These are phyloP conservation scores for Digitonthophagus gazella DNA, from an alignment of 2,888 invertebrate species.

Conservation along the genomic window DNA sequence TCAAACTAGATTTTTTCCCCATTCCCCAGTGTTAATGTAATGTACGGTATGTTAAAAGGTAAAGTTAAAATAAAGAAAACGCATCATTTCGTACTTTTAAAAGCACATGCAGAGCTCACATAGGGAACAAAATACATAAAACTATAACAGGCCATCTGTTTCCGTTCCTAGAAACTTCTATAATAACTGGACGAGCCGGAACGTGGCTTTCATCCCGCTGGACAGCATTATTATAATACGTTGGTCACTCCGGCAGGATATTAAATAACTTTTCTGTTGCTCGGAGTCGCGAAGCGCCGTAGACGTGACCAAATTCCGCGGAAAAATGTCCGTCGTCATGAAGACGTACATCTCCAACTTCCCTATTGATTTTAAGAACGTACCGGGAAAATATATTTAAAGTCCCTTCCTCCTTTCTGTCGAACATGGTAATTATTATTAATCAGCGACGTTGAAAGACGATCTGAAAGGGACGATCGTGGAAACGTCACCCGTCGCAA, in stretches of 20 bases:
- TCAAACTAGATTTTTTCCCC: no score
- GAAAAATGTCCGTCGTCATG: not conserved
- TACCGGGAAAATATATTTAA: no score
- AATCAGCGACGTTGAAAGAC: not conserved
- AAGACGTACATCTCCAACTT: not conserved
- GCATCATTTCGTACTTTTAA: not conserved
- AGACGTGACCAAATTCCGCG: not conserved
- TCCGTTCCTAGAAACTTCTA: conserved; percentile 5
- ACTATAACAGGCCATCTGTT: not conserved
- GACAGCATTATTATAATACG: conserved; percentile 14
- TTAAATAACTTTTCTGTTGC: conserved; percentile 12
- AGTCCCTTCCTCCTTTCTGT: no score
- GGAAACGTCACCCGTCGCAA: conserved; percentile 1
- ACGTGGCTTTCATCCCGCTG: not conserved
- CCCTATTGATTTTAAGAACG: not conserved
- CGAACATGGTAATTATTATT: conserved; percentile 6
- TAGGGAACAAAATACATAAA: not conserved
- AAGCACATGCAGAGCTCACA: not conserved
- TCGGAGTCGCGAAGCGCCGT: not conserved
- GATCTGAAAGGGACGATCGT: conserved; percentile 6
- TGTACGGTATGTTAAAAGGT: not conserved
- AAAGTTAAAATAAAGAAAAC: not conserved
- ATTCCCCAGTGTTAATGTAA: not conserved
- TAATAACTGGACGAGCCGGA: conserved; percentile 5
- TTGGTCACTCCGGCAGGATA: conserved; percentile 5